Evolutionary conservation across 2,113 vertebrate genomes (phyloP), one percentile per base, ranked within the genome.

Genomic region (Aleadryas rufinucha): DNA sequence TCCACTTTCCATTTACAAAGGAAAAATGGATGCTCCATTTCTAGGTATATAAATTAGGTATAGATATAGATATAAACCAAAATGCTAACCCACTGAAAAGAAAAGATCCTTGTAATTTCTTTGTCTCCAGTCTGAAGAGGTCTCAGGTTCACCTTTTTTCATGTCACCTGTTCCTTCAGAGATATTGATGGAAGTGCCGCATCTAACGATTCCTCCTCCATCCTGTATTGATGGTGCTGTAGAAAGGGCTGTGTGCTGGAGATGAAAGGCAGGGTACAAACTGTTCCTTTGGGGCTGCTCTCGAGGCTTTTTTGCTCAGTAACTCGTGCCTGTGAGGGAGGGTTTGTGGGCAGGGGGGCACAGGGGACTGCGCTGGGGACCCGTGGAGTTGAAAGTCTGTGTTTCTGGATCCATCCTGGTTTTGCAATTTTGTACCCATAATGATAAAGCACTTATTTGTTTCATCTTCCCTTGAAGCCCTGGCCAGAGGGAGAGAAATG

Each of bases 101-200:
- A 74, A 84, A 87, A 93, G 80, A 86, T 60, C 56, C 92, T 74
- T 93, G 92, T 96, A 92, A 96, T 94, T 94, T 84, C 95, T 94
- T 94, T 95, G 88, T 95, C 79, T 97, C 60, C 44, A 27, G 61
- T 60, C 85, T 75, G 88, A 86, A 90, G 90, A 93, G 88, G 92
- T 84, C 79, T 93, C 37, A 7, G 88, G 89, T 93, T 95, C 90
- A 87, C 88, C 90, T 89, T 97, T 95, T 63, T 78, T 94, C 75
- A 68, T 45, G 85, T 92, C 84, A 84, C 80, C 93, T 94, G 64
- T 64, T 95, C 71, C 87, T 95, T 93, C 82, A 71, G 88, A 78
- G 76, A 41, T 97, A 95, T 92, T 90, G 96, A 96, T 90, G 85
- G 79, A 95, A 95, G 93, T 64, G 90, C 83, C 11, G 54, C 83